Evolutionary conservation across 2,888 invertebrate genomes (phyloP), one percentile per base, ranked within the genome.

Genomic region (Agrochola lota): DNA sequence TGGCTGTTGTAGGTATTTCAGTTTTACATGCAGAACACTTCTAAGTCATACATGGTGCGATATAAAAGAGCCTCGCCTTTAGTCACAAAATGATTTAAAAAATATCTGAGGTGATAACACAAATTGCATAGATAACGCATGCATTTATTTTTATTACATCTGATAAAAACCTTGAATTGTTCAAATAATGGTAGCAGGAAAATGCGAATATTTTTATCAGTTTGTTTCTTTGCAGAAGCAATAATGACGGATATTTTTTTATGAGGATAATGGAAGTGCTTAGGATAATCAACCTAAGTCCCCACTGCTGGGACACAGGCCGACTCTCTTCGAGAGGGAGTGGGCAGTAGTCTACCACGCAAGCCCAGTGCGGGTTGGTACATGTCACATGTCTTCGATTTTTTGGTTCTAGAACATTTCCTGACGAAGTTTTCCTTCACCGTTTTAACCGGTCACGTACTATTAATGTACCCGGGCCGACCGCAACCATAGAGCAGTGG

Each of bases 61-160:
- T n/a, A 26, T 57, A 26, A 49, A 49, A 49, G 0, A 30, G 30
- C 30, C 30, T 30, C 30, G 30, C 30, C 30, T 30, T 30, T 1
- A 30, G 46, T 46, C 46, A 46, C 15, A 46, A 15, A 46, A 15
- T 46, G 0, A 46, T 46, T 5, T 15, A 6, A 49, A 68, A 60
- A 26, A 62, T 78, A 43, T 52, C 40, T 55, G 43, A 43, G 9
- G n/a, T 64, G 79, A 66, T 55, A 60, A 79, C 26, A 66, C 17
- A 23, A 71, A 80, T 46, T 71, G 80, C 71, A 78, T 46, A 35
- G 26, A 67, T 67, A 71, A 71, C 15, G 11, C 7, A 43, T 71
- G 66, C 52, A 71, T 20, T 66, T 46, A 59, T 60, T 66, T 76
- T 46, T 40, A 80, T 46, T 35, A 71, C 17, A 23, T 43, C 2